Evolutionary conservation across 2,113 vertebrate genomes (phyloP).

Genomic region (Chaenogobius annularis): DNA sequence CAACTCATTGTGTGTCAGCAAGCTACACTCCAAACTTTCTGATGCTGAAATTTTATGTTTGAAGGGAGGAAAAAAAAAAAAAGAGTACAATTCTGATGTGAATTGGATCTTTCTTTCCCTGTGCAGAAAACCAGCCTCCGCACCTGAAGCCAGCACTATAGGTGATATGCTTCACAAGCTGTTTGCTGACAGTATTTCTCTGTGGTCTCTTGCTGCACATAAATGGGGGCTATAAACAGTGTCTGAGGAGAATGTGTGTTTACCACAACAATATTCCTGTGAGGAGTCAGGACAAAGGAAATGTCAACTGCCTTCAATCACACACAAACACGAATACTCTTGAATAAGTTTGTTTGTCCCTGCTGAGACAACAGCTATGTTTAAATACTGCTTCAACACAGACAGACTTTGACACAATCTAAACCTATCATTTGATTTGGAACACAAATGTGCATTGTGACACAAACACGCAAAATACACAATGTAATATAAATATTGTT

Average conservation of each 20-base stretch:
- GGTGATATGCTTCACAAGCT: conserved; percentile 17
- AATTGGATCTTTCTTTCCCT: conserved; percentile 31
- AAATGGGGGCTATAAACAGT: background rate
- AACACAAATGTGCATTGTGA: background rate
- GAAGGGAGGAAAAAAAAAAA: background rate
- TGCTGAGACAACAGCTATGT: background rate
- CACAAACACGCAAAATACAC: conserved; percentile 7
- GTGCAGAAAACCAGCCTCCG: conserved; percentile 1
- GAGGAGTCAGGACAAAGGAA: conserved; percentile 5
- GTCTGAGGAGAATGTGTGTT: conserved; percentile 1
- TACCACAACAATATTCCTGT: background rate
- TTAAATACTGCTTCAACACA: background rate
- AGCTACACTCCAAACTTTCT: background rate
- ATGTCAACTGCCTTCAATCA: conserved; percentile 4
- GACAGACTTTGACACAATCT: background rate
- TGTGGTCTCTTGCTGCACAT: conserved; percentile 6
- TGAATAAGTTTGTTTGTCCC: background rate
- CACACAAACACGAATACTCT: background rate
- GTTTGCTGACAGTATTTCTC: background rate
- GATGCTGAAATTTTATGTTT: background rate
- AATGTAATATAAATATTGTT: background rate
- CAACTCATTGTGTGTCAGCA: background rate
- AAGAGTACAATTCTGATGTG: conserved; percentile 13
- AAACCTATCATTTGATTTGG: background rate
- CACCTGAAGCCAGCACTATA: conserved; percentile 12